Evolutionary conservation across 2,797 vertebrate species (phyloP).

Genomic region (Melanotaenia pygmaea): DNA sequence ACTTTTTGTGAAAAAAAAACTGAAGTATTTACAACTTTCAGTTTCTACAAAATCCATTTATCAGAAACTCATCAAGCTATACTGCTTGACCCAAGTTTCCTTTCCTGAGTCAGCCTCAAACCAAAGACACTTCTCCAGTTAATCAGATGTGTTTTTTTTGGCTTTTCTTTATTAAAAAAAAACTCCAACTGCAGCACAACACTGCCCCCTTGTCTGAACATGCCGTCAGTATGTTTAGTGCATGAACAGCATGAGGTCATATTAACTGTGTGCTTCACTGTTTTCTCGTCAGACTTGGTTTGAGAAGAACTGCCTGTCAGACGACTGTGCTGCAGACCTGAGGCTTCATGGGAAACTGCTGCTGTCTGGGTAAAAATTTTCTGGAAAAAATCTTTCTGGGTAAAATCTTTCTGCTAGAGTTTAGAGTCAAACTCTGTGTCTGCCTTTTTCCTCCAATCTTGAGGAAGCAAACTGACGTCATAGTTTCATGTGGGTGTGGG

Average conservation of each 20-base stretch:
- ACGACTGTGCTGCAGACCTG: conserved; percentile 96
- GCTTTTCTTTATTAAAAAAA: conserved; percentile 18
- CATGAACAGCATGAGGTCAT: conserved; percentile 59
- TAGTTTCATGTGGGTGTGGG: conserved; percentile 76
- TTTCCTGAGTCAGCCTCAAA: conserved; percentile 37
- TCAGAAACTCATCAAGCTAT: conserved; percentile 49
- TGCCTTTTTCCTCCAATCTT: conserved; percentile 26
- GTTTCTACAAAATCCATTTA: conserved; percentile 56
- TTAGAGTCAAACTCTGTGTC: conserved; percentile 40
- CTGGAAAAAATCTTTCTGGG: neutral
- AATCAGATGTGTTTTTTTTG: conserved; percentile 31
- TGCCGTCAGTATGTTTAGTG: conserved; percentile 24
- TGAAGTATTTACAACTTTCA: conserved; percentile 60
- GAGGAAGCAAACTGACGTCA: conserved; percentile 73
- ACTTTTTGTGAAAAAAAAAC: conserved; percentile 26
- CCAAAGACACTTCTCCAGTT: conserved; percentile 29
- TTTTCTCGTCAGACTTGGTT: conserved; percentile 90
- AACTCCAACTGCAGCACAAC: conserved; percentile 60
- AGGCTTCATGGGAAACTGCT: conserved; percentile 91
- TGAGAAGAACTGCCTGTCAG: conserved; percentile 97
- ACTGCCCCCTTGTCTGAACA: conserved; percentile 75
- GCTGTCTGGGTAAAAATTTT: conserved; percentile 88
- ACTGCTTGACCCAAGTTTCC: conserved; percentile 53
- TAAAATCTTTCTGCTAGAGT: conserved; percentile 8
- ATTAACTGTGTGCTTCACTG: conserved; percentile 59